Conservation (phyloP, 2,888 invertebrate species). For the Lissocephala sabroskyi region DNA sequence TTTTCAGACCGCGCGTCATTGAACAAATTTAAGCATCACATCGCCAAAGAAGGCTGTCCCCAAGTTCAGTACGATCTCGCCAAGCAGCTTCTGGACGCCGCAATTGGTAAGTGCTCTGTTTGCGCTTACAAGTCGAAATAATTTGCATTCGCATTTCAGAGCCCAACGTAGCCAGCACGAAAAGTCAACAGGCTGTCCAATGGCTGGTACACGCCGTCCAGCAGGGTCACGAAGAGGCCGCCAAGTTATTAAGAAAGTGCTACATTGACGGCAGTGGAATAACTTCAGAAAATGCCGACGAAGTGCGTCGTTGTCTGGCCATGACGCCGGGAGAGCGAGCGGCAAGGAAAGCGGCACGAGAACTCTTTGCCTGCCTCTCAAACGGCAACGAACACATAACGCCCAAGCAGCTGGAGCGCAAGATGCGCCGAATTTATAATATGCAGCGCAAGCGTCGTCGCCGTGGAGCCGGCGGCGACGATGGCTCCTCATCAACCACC, state of each 20-base stretch:
- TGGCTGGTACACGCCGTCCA: conserved; percentile 95
- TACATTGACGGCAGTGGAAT: conserved; percentile 82
- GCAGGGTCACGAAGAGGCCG: conserved; percentile 91
- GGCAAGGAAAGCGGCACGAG: conserved; percentile 88
- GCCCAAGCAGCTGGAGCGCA: conserved; percentile 84
- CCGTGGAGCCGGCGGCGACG: conserved; percentile 29
- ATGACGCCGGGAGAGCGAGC: conserved; percentile 91
- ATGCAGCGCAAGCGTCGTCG: conserved; percentile 68
- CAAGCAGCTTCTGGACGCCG: conserved; percentile 85
- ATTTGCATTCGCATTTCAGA: conserved; percentile 47
- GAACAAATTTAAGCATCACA: conserved; percentile 75
- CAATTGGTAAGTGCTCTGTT: conserved; percentile 76
- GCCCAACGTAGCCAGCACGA: conserved; percentile 68
- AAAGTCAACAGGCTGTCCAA: conserved; percentile 86
- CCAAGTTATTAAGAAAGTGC: conserved; percentile 77
- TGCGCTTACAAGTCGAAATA: neutral
- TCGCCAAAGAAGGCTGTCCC: conserved; percentile 91
- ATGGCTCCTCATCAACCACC: conserved; percentile 50
- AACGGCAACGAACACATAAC: conserved; percentile 91
- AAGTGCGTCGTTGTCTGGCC: conserved; percentile 83
- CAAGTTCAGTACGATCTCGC: conserved; percentile 92
- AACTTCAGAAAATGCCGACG: conserved; percentile 81
- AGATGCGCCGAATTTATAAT: conserved; percentile 80
- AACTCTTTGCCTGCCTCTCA: conserved; percentile 89
- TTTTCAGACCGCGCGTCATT: conserved; percentile 69